A percentile compares a stretch with the other conserved stretches of the same genome.
phyloP scores from a whole-genome alignment of 2,797 vertebrate genomes.

The Psittacula echo region DNA sequence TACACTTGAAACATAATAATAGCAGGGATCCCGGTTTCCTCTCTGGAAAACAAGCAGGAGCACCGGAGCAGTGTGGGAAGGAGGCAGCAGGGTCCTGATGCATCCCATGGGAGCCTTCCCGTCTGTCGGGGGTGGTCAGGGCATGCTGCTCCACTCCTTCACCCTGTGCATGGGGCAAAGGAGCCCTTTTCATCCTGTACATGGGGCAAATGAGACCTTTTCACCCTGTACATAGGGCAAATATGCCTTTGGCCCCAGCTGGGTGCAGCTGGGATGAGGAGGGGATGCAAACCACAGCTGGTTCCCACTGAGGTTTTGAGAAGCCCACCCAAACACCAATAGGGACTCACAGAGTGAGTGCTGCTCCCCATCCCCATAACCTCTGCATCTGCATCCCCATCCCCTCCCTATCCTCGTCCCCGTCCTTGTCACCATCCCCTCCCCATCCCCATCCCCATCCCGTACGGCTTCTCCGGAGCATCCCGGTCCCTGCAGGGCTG shows the following conservation, averaged over 20 bases:
- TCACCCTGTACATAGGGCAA: not conserved
- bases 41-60: slow-evolving; percentile 37
- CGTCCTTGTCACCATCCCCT: not conserved
- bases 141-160: not conserved
- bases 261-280: not conserved
- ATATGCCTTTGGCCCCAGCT: not conserved
- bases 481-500: not conserved
- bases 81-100: not conserved
- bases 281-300: not conserved
- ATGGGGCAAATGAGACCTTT: not conserved
- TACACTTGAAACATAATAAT: not conserved
- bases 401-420: not conserved
- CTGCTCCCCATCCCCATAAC: not conserved
- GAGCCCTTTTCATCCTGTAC: fast-evolving
- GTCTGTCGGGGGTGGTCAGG: not conserved
- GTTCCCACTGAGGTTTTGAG: fast-evolving
- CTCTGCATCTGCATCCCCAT: not conserved
- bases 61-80: not conserved
- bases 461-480: fast-evolving
- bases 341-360: fast-evolving
- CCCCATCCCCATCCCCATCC: not conserved
- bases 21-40: slow-evolving; percentile 38
- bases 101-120: not conserved
- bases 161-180: fast-evolving
- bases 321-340: not conserved